Percentiles rank a stretch among this genome's conserved stretches.
Conservation (phyloP, 1,140 invertebrate genomes). For the Ganaspis sp. region DNA sequence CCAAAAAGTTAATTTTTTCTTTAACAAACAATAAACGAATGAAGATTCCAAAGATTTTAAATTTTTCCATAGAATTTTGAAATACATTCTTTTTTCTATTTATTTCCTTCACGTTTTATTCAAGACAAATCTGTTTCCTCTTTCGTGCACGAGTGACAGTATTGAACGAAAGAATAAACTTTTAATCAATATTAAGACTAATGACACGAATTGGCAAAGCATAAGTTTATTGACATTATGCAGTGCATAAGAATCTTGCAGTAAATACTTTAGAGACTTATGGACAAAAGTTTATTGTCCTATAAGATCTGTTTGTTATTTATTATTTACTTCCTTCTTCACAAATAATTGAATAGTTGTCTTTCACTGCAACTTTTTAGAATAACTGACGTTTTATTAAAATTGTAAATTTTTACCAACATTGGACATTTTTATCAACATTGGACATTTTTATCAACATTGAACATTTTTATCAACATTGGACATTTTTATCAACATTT, state of each 20-base stretch:
- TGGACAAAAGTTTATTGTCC: neutral
- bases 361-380: no score
- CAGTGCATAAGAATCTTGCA: neutral
- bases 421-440: no score
- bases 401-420: no score
- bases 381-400: no score
- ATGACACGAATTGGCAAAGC: neutral
- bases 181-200: neutral
- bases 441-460: no score
- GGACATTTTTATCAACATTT: no score
- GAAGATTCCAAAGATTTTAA: no score
- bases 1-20: no score
- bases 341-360: neutral
- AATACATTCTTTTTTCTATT: neutral
- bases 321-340: neutral
- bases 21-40: no score
- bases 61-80: no score
- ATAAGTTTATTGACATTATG: neutral
- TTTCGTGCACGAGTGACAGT: neutral
- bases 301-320: neutral
- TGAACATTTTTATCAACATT: no score
- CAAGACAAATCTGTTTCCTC: no score
- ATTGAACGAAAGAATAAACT: neutral
- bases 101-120: neutral
- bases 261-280: neutral